Evolutionary conservation across 2,113 vertebrate species (phyloP), one percentile per base, ranked within the genome.

Genomic region (Phycodurus eques): DNA sequence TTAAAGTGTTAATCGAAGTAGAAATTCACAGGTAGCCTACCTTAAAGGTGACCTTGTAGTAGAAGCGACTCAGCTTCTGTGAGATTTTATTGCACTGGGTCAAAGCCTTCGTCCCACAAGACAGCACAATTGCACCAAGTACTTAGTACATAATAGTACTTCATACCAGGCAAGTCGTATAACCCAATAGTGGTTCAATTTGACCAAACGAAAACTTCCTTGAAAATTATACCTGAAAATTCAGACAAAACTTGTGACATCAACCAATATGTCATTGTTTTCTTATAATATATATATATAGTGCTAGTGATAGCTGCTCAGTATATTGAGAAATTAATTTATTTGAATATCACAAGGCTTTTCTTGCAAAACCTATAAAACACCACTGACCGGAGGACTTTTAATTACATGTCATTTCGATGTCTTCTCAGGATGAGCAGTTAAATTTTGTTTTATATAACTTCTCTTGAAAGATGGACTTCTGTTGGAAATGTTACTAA

Each of bases 31-130:
- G 51, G 72, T 71, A 77, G 70, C 47, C 35, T 39, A n/a, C 43
- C 43, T 77, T 74, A 77, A 77, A 85, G 80, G 78, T 83, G 80
- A 87, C 86, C 77, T 81, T 60, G 70, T 33, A 72, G 73, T 63
- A 80, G 78, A 71, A 75, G 67, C 77, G 73, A 66, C 59, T 44
- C 77, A 27, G 31, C 14, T 84, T 82, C 68, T 72, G 76, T 80
- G 76, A 80, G 71, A 39, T 74, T 81, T 74, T 76, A 61, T 69
- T 60, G 59, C 51, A 68, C 46, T 70, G 27, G 44, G 47, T 61
- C 66, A 49, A 82, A 73, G 59, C 35, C 61, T 74, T 72, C 61
- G 20, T 31, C 39, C 42, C 19, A 68, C 67, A 67, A 73, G 53
- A 56, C 9, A 11, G 2, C n/a, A 19, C 20, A 56, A 11, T 56